Evolutionary conservation across 2,113 vertebrate genomes (phyloP).

Genomic region (Arenaria interpres): DNA sequence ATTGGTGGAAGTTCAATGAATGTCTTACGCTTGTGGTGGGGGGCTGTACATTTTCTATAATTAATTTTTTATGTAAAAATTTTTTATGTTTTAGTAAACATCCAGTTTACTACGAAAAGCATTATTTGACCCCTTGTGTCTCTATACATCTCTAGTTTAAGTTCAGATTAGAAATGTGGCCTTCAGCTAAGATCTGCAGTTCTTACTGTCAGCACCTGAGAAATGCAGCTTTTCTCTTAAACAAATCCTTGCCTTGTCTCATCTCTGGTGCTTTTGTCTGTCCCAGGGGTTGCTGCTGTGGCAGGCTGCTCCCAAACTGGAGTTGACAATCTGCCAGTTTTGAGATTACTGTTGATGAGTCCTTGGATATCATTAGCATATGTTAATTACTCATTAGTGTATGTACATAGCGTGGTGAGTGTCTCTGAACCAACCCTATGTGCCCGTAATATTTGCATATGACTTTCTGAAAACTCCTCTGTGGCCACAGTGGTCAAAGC

Average conservation of each 20-base stretch:
- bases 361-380: not conserved
- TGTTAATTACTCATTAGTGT: conserved; percentile 24
- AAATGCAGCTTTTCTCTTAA: not conserved
- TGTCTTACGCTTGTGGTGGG: not conserved
- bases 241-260: not conserved
- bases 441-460: not conserved
- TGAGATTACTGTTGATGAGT: not conserved
- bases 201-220: not conserved
- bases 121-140: not conserved
- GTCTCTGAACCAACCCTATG: not conserved
- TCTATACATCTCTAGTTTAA: not conserved
- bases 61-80: no score
- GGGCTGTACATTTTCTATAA: not conserved
- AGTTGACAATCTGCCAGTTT: not conserved
- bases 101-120: not conserved
- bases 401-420: not conserved
- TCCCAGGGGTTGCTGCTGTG: not conserved
- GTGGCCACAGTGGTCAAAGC: not conserved
- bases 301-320: not conserved
- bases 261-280: not conserved
- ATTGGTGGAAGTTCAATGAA: not conserved
- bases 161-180: not conserved
- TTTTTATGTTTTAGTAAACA: not conserved
- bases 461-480: not conserved
- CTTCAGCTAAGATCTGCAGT: not conserved